Conservation (phyloP, 1,140 invertebrate species). For the Conus betulinus region DNA sequence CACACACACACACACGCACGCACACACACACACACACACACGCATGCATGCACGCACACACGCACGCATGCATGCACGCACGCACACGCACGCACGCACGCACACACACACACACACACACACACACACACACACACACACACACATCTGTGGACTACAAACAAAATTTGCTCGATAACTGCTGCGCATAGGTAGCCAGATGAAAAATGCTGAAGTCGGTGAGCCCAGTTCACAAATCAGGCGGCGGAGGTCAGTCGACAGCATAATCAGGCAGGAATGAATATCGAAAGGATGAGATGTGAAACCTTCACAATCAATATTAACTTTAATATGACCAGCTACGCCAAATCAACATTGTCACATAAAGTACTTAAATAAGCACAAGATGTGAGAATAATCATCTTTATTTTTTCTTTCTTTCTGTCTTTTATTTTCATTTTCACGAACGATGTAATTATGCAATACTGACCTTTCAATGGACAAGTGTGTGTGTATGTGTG, state of each 20-base stretch:
- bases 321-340: no score
- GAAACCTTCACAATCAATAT: no score
- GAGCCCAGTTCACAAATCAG: not conserved
- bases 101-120: not conserved
- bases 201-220: not conserved
- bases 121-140: slow-evolving; percentile 8
- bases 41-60: not conserved
- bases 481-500: not conserved
- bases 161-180: not conserved
- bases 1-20: no score
- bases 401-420: no score
- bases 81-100: not conserved
- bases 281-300: not conserved
- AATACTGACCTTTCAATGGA: not conserved
- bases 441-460: not conserved
- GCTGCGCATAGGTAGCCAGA: not conserved
- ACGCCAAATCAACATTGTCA: no score
- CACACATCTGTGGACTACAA: not conserved
- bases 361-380: no score
- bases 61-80: not conserved
- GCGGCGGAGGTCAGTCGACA: not conserved
- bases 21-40: no score
- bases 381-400: no score
- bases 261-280: not conserved
- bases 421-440: no score